Percentiles rank a stretch among this genome's conserved stretches.
phyloP scores from a whole-genome alignment of 2,797 vertebrate genomes.

The Vultur gryphus region DNA sequence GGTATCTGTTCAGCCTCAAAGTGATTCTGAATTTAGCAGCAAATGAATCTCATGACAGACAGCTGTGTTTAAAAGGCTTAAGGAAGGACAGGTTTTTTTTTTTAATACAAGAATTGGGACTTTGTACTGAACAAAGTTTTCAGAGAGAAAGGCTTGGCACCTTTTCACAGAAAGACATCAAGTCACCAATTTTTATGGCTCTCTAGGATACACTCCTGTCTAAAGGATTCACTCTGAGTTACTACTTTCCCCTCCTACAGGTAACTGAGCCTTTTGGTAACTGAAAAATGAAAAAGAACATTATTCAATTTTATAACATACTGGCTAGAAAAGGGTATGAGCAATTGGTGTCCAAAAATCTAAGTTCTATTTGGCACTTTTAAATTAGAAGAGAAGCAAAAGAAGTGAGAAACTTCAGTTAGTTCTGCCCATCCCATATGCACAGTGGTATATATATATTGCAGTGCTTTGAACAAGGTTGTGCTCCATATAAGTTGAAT shows the following conservation, averaged over 20 bases:
- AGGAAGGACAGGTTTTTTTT: background rate
- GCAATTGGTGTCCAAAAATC: background rate
- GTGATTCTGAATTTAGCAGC: background rate
- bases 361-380: background rate
- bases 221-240: background rate
- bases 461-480: background rate
- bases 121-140: background rate
- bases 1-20: background rate
- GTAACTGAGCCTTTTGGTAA: background rate
- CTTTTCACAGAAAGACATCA: background rate
- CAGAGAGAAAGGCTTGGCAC: background rate
- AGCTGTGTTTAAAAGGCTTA: background rate
- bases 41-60: background rate
- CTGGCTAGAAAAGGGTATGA: background rate
- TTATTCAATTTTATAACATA: background rate
- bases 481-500: background rate
- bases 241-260: background rate
- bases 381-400: background rate
- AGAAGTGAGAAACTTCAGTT: background rate
- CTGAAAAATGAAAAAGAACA: background rate
- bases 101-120: background rate
- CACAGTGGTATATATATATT: background rate
- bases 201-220: background rate
- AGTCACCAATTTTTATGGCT: background rate
- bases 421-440: background rate